These are phyloP conservation scores for Gymnopithys bicolor DNA, from an alignment of 2,797 vertebrate genomes.

Conservation along the genomic window DNA sequence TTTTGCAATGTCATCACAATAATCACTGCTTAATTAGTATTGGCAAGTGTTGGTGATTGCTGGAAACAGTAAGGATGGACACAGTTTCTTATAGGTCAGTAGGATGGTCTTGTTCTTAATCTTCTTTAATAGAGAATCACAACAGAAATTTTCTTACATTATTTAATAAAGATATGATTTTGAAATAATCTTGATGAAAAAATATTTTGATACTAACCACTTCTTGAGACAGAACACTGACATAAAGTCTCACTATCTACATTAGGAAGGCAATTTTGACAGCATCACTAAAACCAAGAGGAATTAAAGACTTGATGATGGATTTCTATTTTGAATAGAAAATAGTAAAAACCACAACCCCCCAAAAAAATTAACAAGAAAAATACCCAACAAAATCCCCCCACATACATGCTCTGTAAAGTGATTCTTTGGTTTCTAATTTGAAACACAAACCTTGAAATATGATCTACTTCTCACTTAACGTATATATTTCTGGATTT, in stretches of 20 bases:
- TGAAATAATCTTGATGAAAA: not conserved
- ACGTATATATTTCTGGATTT: not conserved
- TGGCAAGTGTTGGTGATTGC: not conserved
- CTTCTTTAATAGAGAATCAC: not conserved
- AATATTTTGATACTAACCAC: not conserved
- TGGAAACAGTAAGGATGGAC: rapidly evolving
- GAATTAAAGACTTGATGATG: not conserved
- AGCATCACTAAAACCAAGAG: not conserved
- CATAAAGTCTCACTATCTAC: not conserved
- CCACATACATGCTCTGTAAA: not conserved
- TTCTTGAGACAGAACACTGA: not conserved
- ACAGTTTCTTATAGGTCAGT: not conserved
- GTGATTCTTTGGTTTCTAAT: not conserved
- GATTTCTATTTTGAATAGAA: not conserved
- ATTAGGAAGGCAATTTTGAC: not conserved
- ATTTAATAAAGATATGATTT: not conserved
- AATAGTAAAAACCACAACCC: not conserved
- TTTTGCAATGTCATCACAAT: not conserved
- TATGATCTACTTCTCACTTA: not conserved
- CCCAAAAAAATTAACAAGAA: not conserved
- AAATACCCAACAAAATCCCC: rapidly evolving
- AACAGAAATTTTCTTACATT: not conserved
- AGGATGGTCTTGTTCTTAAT: not conserved
- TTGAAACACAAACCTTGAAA: not conserved
- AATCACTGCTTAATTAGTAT: not conserved